phyloP scores from a whole-genome alignment of 2,113 vertebrate genomes.

The Anseranas semipalmata region DNA sequence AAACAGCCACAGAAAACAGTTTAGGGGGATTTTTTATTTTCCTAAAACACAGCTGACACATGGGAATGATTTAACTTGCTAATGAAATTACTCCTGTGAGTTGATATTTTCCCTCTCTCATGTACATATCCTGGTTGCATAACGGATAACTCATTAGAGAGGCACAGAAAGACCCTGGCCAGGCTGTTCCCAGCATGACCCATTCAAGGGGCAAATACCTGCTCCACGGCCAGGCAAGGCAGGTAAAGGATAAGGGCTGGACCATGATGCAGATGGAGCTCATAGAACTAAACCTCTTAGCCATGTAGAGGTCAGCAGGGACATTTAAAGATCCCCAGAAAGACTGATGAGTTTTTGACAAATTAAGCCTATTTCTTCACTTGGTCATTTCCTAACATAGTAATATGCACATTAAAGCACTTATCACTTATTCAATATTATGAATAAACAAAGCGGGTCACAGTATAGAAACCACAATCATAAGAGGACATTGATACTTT shows the following conservation, averaged over 20 bases:
- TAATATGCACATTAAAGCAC: not conserved
- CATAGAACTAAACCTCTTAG: not conserved
- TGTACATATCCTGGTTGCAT: not conserved
- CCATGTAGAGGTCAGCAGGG: accelerated
- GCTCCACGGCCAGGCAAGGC: not conserved
- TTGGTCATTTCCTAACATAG: not conserved
- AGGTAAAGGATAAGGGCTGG: not conserved
- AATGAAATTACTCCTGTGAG: constrained; percentile 20
- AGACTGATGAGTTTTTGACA: not conserved
- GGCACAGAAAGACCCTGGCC: not conserved
- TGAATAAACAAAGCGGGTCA: not conserved
- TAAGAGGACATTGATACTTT: not conserved
- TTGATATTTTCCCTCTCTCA: not conserved
- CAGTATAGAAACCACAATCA: not conserved
- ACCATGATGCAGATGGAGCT: accelerated
- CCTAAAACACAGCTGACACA: not conserved
- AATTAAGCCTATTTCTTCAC: not conserved
- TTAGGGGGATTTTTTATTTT: not conserved
- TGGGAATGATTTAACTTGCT: not conserved
- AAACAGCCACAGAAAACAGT: not conserved
- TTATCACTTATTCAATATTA: not conserved
- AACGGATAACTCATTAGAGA: not conserved
- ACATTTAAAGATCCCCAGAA: not conserved
- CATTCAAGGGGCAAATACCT: not conserved
- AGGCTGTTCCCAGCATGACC: not conserved